A percentile compares a stretch with the other conserved stretches of the same genome.
Evolutionary conservation across 2,888 invertebrate genomes (phyloP).

Genomic region (Sussaba pulchella): DNA sequence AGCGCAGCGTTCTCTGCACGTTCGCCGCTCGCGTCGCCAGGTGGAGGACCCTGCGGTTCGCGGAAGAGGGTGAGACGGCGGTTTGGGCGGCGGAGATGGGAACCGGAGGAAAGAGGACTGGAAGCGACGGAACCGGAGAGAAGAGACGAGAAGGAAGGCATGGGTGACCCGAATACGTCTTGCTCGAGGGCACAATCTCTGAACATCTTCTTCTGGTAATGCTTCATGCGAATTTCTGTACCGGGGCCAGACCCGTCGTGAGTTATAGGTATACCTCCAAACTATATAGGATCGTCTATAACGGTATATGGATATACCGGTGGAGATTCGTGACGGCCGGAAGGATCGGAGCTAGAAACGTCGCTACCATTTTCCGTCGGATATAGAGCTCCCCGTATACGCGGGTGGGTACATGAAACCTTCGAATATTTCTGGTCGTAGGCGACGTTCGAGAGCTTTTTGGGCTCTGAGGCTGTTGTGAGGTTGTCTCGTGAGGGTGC

Average conservation of each 20-base stretch:
- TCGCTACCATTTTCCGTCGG: conserved; percentile 19
- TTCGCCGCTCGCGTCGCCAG: conserved; percentile 51
- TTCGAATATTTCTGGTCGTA: conserved; percentile 40
- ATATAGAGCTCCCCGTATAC: not conserved
- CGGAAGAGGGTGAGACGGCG: conserved; percentile 44
- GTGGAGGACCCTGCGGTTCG: conserved; percentile 54
- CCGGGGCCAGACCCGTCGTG: conserved; percentile 65
- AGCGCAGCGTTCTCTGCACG: conserved; percentile 20
- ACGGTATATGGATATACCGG: conserved; percentile 12
- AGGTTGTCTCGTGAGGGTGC: not conserved
- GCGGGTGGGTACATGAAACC: conserved; percentile 10
- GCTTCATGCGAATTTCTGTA: conserved; percentile 78
- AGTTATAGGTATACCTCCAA: conserved; percentile 43
- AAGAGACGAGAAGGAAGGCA: conserved; percentile 67
- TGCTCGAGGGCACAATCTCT: conserved; percentile 80
- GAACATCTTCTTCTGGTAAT: conserved; percentile 80
- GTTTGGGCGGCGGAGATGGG: conserved; percentile 59
- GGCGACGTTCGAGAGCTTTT: conserved; percentile 3
- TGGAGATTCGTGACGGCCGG: conserved; percentile 22
- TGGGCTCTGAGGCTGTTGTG: not conserved
- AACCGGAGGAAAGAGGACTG: conserved; percentile 64
- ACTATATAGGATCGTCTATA: conserved; percentile 31
- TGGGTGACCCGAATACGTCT: conserved; percentile 82
- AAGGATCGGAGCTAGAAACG: conserved; percentile 26
- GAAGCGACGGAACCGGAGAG: conserved; percentile 44